A percentile compares a stretch with the other conserved stretches of the same genome.
Evolutionary conservation across 2,888 invertebrate species (phyloP).

Genomic region (Machimus atricapillus): DNA sequence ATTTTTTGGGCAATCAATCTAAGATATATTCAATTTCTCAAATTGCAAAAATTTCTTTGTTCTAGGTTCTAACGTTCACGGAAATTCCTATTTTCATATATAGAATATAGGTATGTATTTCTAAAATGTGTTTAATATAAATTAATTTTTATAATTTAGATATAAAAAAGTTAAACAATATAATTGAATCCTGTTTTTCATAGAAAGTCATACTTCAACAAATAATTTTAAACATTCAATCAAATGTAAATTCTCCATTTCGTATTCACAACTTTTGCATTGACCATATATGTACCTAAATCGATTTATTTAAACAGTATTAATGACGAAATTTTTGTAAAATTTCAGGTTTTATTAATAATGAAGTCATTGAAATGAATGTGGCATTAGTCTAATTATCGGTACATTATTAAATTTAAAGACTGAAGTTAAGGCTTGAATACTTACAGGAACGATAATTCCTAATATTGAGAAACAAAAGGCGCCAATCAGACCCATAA

Average conservation of each 20-base stretch:
- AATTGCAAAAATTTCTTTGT: no score
- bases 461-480: conserved; percentile 92
- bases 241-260: not conserved
- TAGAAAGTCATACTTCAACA: not conserved
- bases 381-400: not conserved
- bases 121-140: no score
- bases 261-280: not conserved
- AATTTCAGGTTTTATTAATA: not conserved
- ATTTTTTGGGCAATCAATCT: no score
- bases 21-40: no score
- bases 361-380: not conserved
- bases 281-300: not conserved
- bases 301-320: not conserved
- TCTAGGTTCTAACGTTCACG: no score
- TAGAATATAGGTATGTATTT: no score
- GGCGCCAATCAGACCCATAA: conserved; percentile 92
- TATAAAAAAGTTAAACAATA: not conserved
- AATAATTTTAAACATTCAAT: not conserved
- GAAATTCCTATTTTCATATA: no score
- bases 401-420: not conserved
- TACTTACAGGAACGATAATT: conserved; percentile 78
- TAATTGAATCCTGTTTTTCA: not conserved
- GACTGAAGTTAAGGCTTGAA: conserved; percentile 51
- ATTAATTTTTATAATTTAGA: no score
- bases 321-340: not conserved